Evolutionary conservation across 2,888 invertebrate genomes (phyloP).

Genomic region (Drosophila borealis): DNA sequence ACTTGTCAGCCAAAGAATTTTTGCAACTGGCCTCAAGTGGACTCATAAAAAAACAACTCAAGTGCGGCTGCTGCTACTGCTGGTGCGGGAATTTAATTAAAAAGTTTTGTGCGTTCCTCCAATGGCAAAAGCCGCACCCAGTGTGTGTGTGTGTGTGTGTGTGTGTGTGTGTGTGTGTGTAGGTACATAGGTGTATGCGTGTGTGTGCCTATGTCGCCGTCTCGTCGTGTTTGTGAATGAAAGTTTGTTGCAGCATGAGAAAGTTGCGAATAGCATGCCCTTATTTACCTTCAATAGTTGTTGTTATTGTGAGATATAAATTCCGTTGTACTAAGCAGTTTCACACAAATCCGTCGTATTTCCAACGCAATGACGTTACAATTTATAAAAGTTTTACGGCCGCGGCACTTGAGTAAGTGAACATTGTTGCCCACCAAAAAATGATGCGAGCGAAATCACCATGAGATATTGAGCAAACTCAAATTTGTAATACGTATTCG

Average conservation of each 20-base stretch:
- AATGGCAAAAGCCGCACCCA: slow-evolving; percentile 27
- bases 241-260: slow-evolving; percentile 50
- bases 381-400: slow-evolving; percentile 65
- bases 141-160: background rate
- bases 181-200: slow-evolving; percentile 3
- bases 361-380: slow-evolving; percentile 60
- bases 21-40: slow-evolving; percentile 15
- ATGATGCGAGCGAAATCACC: slow-evolving; percentile 19
- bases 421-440: slow-evolving; percentile 44
- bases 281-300: slow-evolving; percentile 5
- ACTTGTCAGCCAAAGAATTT: slow-evolving; percentile 53
- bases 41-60: slow-evolving; percentile 33
- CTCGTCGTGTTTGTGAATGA: slow-evolving; percentile 9
- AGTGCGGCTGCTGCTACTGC: slow-evolving; percentile 31
- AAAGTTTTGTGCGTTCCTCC: slow-evolving; percentile 59
- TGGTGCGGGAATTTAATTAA: slow-evolving; percentile 71
- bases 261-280: slow-evolving; percentile 21
- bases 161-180: slow-evolving; percentile 24
- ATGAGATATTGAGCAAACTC: slow-evolving; percentile 48
- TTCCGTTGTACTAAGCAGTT: slow-evolving; percentile 1
- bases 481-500: slow-evolving; percentile 45
- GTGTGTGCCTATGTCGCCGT: slow-evolving; percentile 46
- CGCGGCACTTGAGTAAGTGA: slow-evolving; percentile 43
- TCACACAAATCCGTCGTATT: slow-evolving; percentile 35
- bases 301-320: slow-evolving; percentile 2